These are phyloP conservation scores for Caenorhabditis sulstoni DNA, from an alignment of 2,888 invertebrate species.

Conservation along the genomic window DNA sequence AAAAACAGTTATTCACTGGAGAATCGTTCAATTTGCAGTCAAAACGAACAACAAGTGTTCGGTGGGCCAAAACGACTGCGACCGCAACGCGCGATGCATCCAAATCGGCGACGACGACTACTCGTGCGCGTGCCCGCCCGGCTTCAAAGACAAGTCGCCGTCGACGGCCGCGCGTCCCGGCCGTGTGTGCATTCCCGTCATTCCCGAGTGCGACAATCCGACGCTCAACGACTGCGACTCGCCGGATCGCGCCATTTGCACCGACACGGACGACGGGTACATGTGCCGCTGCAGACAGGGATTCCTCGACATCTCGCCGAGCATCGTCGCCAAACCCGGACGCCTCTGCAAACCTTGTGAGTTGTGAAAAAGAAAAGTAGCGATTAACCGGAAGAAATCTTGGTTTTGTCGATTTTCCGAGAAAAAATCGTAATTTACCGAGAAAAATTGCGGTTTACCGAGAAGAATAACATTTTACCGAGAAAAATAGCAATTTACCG, in stretches of 20 bases:
- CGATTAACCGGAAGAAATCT: background rate
- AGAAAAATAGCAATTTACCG: too few relatives aligned
- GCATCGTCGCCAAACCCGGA: constrained; percentile 75
- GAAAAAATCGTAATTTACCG: too few relatives aligned
- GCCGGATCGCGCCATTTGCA: constrained; percentile 77
- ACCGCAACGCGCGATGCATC: constrained; percentile 78
- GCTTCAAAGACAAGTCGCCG: constrained; percentile 75
- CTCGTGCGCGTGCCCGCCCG: constrained; percentile 77
- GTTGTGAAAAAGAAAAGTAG: constrained; percentile 10
- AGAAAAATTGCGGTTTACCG: too few relatives aligned
- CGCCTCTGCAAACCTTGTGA: constrained; percentile 78
- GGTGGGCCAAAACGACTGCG: constrained; percentile 79
- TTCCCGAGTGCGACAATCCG: constrained; percentile 78
- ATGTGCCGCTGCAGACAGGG: constrained; percentile 75
- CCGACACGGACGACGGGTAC: constrained; percentile 79
- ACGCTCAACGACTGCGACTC: constrained; percentile 78
- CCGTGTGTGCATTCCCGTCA: constrained; percentile 71
- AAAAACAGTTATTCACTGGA: too few relatives aligned
- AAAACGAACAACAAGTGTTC: constrained; percentile 76
- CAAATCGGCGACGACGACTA: constrained; percentile 76
- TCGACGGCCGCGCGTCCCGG: constrained; percentile 67
- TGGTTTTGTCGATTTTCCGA: too few relatives aligned
- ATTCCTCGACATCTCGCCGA: constrained; percentile 80
- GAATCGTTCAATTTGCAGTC: constrained; percentile 58
- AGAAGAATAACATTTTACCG: too few relatives aligned